phyloP scores from a whole-genome alignment of 2,888 invertebrate species.

The Patella pellucida region DNA sequence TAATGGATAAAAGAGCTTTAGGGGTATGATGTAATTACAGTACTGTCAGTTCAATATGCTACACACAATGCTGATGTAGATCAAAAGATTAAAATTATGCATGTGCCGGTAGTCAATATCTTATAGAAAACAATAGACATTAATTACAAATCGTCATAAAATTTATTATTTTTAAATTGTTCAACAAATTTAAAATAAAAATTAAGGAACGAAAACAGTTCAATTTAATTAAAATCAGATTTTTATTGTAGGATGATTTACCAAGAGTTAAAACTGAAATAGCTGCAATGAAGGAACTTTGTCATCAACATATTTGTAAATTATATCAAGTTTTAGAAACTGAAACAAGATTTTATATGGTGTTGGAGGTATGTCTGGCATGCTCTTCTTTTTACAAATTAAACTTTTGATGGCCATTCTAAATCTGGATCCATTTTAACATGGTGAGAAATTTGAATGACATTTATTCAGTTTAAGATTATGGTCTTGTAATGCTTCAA shows the following conservation, averaged over 20 bases:
- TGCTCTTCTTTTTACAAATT: not conserved
- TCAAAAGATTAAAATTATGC: not conserved
- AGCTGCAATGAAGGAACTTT: conserved; percentile 80
- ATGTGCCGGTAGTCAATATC: not conserved
- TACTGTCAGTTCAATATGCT: too few species aligned
- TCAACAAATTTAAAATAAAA: too few species aligned
- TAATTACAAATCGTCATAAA: not conserved
- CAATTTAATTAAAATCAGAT: too few species aligned
- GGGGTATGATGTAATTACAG: conserved; percentile 74
- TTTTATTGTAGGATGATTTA: conserved; percentile 78
- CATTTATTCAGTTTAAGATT: too few species aligned
- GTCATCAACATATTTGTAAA: conserved; percentile 83
- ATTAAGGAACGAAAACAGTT: too few species aligned
- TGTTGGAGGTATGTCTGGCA: conserved; percentile 77
- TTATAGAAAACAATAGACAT: not conserved
- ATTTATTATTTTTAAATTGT: too few species aligned
- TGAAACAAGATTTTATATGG: conserved; percentile 80
- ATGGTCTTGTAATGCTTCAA: too few species aligned
- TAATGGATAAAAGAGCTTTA: conserved; percentile 82
- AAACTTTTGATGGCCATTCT: not conserved
- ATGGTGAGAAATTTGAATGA: too few species aligned
- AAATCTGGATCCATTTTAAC: too few species aligned
- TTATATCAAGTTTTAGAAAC: conserved; percentile 85
- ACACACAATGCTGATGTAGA: too few species aligned
- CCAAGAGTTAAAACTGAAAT: conserved; percentile 82